Base-by-base conservation (phyloP, 2,113 vertebrate genomes). In the Lepus europaeus region DNA sequence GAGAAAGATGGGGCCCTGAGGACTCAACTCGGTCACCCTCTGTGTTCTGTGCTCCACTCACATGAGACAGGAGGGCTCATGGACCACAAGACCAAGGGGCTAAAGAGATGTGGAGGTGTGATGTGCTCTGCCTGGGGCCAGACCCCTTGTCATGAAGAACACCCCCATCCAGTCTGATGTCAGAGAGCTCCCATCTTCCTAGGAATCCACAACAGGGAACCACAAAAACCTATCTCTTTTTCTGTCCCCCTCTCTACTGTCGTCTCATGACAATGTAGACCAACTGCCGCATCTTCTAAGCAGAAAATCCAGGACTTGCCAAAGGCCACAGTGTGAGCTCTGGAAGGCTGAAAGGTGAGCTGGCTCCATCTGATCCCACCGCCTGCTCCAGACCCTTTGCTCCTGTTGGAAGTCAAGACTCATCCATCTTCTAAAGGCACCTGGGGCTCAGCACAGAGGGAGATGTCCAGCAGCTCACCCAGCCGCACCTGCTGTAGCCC, bases 51-150 rank as follows among this genome's bases (percentile, higher is more conserved):
- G 68, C 76, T 88, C n/a, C 10, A 10, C 20, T 69, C 78, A 49
- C 0, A 0, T 1, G 23, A 70, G 61, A 59, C 0, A 5, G 69
- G 53, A 78, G 66, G 72, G 81, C 87, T 53, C 0, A 0, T 22
- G 31, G 20, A 27, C 27, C 39, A 51, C 22, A 36, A 63, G n/a
- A 69, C 36, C 6, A 63, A 33, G 92, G 33, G 49, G 45, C 36
- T 49, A 31, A 49, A 64, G 39, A 36, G 39, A 31, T 25, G 25
- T 19, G 45, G 31, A 9, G 59, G 56, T 25, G 11, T 39, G 56
- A 63, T 23, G 61, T 29, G 33, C 9, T 29, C 79, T 56, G 49
- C 89, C 72, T 9, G 22, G 63, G 64, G 27, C 31, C 56, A 80
- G n/a, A 70, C 12, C 29, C 31, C 77, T 81, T 64, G 77, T 27